phyloP scores from a whole-genome alignment of 2,888 invertebrate species.

The Sesia bembeciformis region DNA sequence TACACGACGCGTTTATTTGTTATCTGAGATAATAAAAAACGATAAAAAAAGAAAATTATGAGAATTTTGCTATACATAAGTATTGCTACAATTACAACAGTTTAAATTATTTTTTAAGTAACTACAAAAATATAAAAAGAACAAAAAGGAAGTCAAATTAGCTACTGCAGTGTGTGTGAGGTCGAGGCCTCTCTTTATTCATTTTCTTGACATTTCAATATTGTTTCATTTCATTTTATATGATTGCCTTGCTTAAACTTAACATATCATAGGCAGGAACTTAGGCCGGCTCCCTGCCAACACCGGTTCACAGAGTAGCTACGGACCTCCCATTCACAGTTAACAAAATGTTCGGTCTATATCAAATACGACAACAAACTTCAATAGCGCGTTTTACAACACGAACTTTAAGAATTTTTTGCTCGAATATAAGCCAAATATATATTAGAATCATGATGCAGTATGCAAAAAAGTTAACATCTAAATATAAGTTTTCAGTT shows the following conservation, averaged over 20 bases:
- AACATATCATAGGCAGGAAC: conserved; percentile 50
- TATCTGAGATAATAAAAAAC: too few species aligned
- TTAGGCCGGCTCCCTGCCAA: conserved; percentile 61
- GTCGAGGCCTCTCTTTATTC: conserved; percentile 59
- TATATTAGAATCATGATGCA: neutral
- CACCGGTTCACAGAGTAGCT: conserved; percentile 64
- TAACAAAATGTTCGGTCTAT: neutral
- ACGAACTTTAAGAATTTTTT: conserved; percentile 16
- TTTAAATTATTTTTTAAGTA: too few species aligned
- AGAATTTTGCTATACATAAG: too few species aligned
- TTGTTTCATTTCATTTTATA: conserved; percentile 60
- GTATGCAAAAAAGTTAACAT: neutral
- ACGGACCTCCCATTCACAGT: conserved; percentile 48
- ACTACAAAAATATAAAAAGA: neutral
- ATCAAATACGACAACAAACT: conserved; percentile 17
- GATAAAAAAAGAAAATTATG: too few species aligned
- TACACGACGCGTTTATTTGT: too few species aligned
- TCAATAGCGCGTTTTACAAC: conserved; percentile 47
- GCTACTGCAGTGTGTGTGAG: conserved; percentile 68
- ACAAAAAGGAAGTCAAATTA: conserved; percentile 61
- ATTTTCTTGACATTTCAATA: conserved; percentile 55
- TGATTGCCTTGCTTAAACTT: conserved; percentile 61
- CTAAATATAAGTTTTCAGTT: neutral
- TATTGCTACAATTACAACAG: too few species aligned
- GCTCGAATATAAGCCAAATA: neutral